A percentile compares a stretch with the other conserved stretches of the same genome.
These are phyloP conservation scores for Dicrostonyx torquatus DNA, from an alignment of 2,797 vertebrate genomes.

Conservation along the genomic window DNA sequence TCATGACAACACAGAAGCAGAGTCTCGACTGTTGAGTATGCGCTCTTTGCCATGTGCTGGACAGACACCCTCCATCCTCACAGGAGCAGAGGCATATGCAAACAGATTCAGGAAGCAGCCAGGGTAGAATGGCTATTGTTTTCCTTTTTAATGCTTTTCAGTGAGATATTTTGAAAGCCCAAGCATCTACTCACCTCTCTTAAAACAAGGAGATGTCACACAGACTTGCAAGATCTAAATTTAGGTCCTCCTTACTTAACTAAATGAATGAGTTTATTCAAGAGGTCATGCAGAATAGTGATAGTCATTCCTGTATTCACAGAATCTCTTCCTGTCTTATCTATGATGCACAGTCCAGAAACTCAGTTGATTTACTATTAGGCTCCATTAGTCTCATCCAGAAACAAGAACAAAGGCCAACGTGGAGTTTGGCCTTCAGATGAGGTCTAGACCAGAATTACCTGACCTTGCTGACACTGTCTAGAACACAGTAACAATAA, in stretches of 20 bases:
- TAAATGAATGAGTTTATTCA: not conserved
- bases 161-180: not conserved
- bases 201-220: not conserved
- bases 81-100: not conserved
- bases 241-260: not conserved
- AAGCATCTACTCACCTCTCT: not conserved
- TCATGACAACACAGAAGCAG: not conserved
- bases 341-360: not conserved
- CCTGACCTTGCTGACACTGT: not conserved
- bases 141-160: not conserved
- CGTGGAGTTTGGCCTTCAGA: not conserved
- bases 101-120: not conserved
- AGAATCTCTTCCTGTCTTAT: not conserved
- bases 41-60: not conserved
- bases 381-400: not conserved
- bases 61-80: not conserved
- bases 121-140: not conserved
- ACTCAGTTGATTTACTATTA: not conserved
- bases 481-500: not conserved
- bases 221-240: not conserved
- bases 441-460: not conserved
- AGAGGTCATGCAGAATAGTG: not conserved
- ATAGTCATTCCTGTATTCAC: not conserved
- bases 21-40: not conserved
- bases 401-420: not conserved